Evolutionary conservation across 35 echinoderm and acorn worm genomes (phyloP).

Genomic region (Ophioderma brevispina): DNA sequence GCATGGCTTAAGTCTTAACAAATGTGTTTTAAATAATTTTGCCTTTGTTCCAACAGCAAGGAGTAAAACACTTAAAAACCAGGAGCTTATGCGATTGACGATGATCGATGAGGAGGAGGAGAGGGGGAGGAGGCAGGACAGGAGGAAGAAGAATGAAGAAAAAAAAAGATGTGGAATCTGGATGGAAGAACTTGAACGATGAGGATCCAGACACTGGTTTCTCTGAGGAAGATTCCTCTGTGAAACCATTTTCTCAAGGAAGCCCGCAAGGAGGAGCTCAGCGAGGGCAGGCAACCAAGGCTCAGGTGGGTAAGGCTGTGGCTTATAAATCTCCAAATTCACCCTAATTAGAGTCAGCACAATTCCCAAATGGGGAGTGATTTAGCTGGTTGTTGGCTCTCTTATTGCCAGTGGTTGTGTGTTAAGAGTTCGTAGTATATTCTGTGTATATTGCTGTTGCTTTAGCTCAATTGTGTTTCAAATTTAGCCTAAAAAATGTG

Average conservation of each 20-base stretch:
- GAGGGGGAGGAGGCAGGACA: neutral
- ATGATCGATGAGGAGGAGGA: conserved; percentile 3
- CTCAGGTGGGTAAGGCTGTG: conserved; percentile 66
- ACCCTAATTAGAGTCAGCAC: neutral
- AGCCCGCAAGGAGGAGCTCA: conserved; percentile 39
- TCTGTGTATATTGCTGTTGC: too few relatives aligned
- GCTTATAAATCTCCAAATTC: too few relatives aligned
- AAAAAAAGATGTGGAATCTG: neutral
- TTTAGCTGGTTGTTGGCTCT: neutral
- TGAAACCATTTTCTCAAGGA: conserved; percentile 50
- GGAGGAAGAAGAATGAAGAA: neutral
- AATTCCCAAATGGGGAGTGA: neutral
- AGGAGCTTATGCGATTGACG: neutral
- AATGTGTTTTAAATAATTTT: too few relatives aligned
- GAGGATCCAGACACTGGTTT: conserved; percentile 22
- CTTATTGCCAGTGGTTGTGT: too few relatives aligned
- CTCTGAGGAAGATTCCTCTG: neutral
- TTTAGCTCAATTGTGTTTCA: too few relatives aligned
- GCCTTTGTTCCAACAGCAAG: too few relatives aligned
- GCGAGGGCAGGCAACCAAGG: conserved; percentile 68
- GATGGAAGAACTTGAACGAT: conserved; percentile 5
- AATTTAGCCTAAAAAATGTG: too few relatives aligned
- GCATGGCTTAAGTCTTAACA: too few relatives aligned
- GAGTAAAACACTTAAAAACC: neutral
- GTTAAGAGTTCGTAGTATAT: too few relatives aligned